Evolutionary conservation across 2,113 vertebrate genomes (phyloP).

Genomic region (Cyanistes caeruleus): DNA sequence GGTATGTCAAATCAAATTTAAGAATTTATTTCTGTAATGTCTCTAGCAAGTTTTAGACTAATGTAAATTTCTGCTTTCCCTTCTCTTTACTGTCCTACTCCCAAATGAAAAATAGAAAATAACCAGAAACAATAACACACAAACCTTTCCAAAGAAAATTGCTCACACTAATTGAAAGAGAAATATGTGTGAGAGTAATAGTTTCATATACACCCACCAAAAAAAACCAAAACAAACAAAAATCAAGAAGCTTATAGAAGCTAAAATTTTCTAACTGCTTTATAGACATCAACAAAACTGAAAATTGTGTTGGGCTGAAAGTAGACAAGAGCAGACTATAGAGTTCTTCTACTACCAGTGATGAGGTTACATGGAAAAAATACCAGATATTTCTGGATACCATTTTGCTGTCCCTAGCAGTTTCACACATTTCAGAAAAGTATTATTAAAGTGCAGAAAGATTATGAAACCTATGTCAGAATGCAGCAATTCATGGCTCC

Average conservation of each 20-base stretch:
- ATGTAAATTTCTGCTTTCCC: neutral
- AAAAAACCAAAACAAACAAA: neutral
- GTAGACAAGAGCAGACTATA: neutral
- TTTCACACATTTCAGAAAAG: neutral
- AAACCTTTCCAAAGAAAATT: neutral
- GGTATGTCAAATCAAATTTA: neutral
- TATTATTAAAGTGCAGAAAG: neutral
- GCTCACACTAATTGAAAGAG: fast-evolving
- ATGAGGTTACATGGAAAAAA: neutral
- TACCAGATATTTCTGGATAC: neutral
- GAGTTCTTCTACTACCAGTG: neutral
- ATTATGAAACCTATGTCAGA: neutral
- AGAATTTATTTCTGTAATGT: neutral
- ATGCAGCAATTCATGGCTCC: neutral
- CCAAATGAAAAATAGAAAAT: neutral
- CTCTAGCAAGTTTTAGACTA: neutral
- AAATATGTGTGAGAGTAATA: neutral
- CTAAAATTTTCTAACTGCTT: neutral
- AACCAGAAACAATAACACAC: neutral
- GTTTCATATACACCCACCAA: neutral
- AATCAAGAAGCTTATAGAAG: neutral
- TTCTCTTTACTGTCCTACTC: neutral
- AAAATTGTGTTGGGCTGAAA: neutral
- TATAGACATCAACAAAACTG: neutral
- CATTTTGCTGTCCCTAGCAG: neutral